Conservation (phyloP, 2,797 vertebrate genomes). For the Steatocranus sp. region DNA sequence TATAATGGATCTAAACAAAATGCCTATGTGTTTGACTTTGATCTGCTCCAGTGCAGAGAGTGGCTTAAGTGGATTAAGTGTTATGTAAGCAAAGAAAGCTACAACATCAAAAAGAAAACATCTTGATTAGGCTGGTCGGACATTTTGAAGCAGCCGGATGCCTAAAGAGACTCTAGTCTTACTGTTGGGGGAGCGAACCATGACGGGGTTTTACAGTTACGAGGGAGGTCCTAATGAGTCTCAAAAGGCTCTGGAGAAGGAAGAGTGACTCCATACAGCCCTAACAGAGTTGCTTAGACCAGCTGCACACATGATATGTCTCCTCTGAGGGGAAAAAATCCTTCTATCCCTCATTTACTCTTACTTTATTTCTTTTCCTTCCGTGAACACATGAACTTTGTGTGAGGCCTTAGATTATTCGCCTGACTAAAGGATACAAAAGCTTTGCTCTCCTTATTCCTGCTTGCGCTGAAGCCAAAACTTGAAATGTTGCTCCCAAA, state of each 20-base stretch:
- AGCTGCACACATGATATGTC: slow-evolving; percentile 17
- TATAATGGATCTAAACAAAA: slow-evolving; percentile 2
- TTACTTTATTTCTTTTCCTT: slow-evolving; percentile 1
- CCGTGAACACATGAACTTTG: not conserved
- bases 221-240: slow-evolving; percentile 57
- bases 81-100: slow-evolving; percentile 4
- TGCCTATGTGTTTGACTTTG: not conserved
- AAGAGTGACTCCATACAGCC: slow-evolving; percentile 7
- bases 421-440: not conserved
- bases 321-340: slow-evolving; percentile 10
- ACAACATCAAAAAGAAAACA: slow-evolving; percentile 7
- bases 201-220: slow-evolving; percentile 35
- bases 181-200: slow-evolving; percentile 31
- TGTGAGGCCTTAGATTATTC: not conserved
- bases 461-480: not conserved
- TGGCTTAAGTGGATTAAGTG: not conserved
- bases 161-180: slow-evolving; percentile 14
- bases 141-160: slow-evolving; percentile 20
- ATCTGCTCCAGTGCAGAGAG: not conserved
- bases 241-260: slow-evolving; percentile 24
- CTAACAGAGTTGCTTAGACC: slow-evolving; percentile 29
- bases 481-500: not conserved
- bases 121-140: slow-evolving; percentile 44
- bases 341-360: not conserved
- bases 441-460: not conserved